A percentile compares a stretch with the other conserved stretches of the same genome.
phyloP scores from a whole-genome alignment of 1,140 invertebrate species.

The Lamellibrachia luymesi region DNA sequence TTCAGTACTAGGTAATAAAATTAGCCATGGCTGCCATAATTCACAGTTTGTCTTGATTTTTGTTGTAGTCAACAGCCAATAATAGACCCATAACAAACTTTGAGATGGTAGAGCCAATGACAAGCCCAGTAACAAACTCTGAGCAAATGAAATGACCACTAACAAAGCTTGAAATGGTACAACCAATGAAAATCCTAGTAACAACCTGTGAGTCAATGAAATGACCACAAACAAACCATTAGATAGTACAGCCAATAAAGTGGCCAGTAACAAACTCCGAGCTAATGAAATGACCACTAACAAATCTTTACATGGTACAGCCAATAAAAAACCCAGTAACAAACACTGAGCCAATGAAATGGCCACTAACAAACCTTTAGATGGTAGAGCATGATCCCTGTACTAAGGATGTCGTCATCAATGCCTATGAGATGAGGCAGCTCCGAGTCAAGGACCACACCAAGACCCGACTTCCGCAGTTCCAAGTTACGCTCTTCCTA shows the following conservation, averaged over 20 bases:
- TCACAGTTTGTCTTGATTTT: too few species aligned
- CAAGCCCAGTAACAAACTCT: background rate
- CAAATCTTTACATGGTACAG: background rate
- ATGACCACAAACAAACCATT: background rate
- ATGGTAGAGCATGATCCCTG: slow-evolving; percentile 88
- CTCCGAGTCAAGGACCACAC: slow-evolving; percentile 87
- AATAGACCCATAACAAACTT: too few species aligned
- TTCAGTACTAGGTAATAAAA: too few species aligned
- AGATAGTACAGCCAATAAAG: slow-evolving; percentile 68
- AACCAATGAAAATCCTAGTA: background rate
- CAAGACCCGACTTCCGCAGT: slow-evolving; percentile 68
- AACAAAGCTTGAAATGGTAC: background rate
- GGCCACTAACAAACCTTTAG: slow-evolving; percentile 50
- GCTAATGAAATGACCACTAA: background rate
- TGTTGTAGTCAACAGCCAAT: too few species aligned
- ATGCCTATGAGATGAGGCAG: slow-evolving; percentile 90
- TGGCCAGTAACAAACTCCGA: background rate
- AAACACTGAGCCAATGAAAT: background rate
- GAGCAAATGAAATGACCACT: too few species aligned
- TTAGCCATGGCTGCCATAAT: too few species aligned
- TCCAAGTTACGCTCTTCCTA: slow-evolving; percentile 82
- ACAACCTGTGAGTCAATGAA: too few species aligned
- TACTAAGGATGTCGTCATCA: slow-evolving; percentile 74
- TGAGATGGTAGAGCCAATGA: background rate
- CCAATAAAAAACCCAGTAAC: background rate